Base-by-base conservation (phyloP, 2,888 invertebrate species). In the Plagiodera versicolora region DNA sequence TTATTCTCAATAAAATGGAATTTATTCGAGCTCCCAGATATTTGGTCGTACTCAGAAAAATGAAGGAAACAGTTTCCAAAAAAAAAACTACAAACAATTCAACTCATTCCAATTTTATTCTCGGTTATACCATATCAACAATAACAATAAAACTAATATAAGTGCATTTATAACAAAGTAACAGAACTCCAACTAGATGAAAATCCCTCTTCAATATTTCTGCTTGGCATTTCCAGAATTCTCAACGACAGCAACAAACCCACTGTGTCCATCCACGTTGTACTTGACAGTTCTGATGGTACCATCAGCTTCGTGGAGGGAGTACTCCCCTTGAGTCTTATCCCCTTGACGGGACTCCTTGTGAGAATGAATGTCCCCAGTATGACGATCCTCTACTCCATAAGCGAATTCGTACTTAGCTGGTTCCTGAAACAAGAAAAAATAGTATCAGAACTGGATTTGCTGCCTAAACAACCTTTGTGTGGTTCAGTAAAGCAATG, bases 381-480 rank as follows among this genome's bases (percentile, higher is more conserved):
- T 85, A 63, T 83, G 82, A 59, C 81, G 80, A 60, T 85, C 85
- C 17, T 83, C 81, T 54, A 85, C 85, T 39, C 83, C 81, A 65
- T 85, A 85, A 71, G 83, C 82, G 70, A 83, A 84, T 72, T 84
- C 82, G 71, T 85, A 85, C 77, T 83, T 83, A 18, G 85, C 84
- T 66, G 83, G 83, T 1, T 81, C 69, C 75, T 76, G 55, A 17
- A 69, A 63, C 32, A 18, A 61, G 73, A 82, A 39, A 32, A 61
- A 61, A 14, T 55, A 14, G 1, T 44, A 10, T 18, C 1, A 1
- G 48, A 16, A 45, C 39, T 24, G 24, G 24, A 6, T 24, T 24
- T 24, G 24, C 24, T 5, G 24, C 6, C 4, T 24, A 6, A 24
- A 3, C 24, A 24, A 6, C 6, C 24, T 3, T 24, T 24, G 24